These are phyloP conservation scores for Sarcoramphus papa DNA, from an alignment of 2,797 vertebrate species.

Conservation along the genomic window DNA sequence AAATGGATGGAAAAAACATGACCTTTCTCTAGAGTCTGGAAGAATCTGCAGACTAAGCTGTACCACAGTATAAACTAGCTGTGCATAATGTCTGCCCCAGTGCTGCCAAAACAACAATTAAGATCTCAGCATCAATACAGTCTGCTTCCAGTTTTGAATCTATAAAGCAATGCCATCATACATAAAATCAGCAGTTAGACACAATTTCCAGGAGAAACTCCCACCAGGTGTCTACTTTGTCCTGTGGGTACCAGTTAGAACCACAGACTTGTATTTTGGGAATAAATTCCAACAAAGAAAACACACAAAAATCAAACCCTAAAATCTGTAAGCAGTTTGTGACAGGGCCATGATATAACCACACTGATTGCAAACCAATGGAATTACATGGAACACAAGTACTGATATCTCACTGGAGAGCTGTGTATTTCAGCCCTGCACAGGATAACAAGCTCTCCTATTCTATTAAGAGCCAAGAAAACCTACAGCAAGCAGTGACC, in stretches of 20 bases:
- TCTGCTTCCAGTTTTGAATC: not conserved
- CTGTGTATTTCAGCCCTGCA: not conserved
- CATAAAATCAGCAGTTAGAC: not conserved
- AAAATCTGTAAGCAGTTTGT: not conserved
- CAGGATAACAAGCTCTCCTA: not conserved
- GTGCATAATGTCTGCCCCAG: not conserved
- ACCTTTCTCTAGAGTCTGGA: not conserved
- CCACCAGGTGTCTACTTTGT: not conserved
- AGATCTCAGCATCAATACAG: not conserved
- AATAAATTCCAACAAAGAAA: not conserved
- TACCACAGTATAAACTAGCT: not conserved
- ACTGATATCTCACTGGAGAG: not conserved
- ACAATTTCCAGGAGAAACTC: not conserved
- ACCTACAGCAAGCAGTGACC: not conserved
- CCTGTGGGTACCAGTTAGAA: not conserved
- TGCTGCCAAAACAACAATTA: constrained; percentile 13
- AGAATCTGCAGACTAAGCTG: not conserved
- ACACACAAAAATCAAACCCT: not conserved
- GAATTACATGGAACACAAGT: not conserved
- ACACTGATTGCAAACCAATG: not conserved
- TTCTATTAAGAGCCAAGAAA: not conserved
- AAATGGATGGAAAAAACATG: not conserved
- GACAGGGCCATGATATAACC: not conserved
- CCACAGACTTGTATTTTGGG: not conserved
- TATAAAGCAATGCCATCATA: not conserved